Evolutionary conservation across 2,888 invertebrate genomes (phyloP), one percentile per base, ranked within the genome.

Genomic region (Flexamia atlantica): DNA sequence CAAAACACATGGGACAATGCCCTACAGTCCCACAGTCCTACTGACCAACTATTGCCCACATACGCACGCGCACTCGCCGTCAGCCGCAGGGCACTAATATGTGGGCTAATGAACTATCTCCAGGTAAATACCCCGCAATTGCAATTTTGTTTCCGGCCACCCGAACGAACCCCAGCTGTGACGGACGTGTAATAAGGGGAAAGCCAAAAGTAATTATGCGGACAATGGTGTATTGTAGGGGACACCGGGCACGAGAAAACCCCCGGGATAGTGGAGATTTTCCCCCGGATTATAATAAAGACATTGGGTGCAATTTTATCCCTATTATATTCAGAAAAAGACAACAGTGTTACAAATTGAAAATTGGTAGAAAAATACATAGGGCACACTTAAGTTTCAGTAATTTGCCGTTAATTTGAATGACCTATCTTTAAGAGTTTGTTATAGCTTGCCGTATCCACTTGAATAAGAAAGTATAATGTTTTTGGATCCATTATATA

Each of bases 61-160:
- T 30, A 4, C 64, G 20, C 53, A 14, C 53, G 14, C 53, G 5
- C 53, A 53, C 53, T 23, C 53, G 2, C 53, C 50, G 4, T 4
- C 5, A 20, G 64, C 64, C 64, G 25, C 2, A 10, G 64, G 64
- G 4, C 28, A 3, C 12, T 14, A 14, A 28, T 64, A 64, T 64
- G 20, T 64, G 14, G 64, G 64, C 28, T 64, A 64, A 64, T 64
- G 64, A 64, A 64, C 64, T 64, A 64, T 64, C 53, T 23, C 28
- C 64, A 14, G 30, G 28, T 30, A 64, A 53, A 20, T 20, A 64
- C 30, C 64, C 20, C 10, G 64, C 64, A 64, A 64, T 64, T 64
- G 64, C 64, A 64, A 64, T 64, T 64, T 64, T 28, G 64, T 64
- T 64, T 64, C 64, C 64, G 64, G 64, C 64, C 53, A n/a, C 23